Base-by-base conservation (phyloP, 2,888 invertebrate genomes). In the Hyppa rectilinea region DNA sequence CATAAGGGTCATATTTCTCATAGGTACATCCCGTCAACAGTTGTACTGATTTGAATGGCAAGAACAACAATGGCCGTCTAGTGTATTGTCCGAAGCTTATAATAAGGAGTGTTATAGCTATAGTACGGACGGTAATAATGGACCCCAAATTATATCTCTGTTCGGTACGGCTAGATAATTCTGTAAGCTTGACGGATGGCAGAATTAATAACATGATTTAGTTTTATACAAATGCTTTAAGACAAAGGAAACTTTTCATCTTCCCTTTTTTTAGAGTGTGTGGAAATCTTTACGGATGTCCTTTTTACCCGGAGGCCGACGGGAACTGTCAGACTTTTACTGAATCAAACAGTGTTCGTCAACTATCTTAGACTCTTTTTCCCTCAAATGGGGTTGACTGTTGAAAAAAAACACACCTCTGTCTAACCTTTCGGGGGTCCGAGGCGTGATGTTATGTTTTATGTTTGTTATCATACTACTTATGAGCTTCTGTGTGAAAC, bases 31-130 rank as follows among this genome's bases (percentile, higher is more conserved):
- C 43, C 14, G 45, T 64, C 53, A 60, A 60, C 79, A 71, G 61
- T 71, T 73, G 50, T 73, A 67, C 62, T 58, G 43, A 79, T 79
- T 76, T 83, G 73, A 84, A 82, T 82, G 71, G 76, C 55, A 58
- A 40, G 26, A 52, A 26, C 23, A 52, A 82, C 71, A 78, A 80
- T 78, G 52, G 67, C n/a, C 53, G 49, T 56, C 62, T 43, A 29
- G 40, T 53, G 74, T 80, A 79, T 74, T 79, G 77, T 81, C 52
- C 68, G 53, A 45, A 38, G 66, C 40, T 65, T 58, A 63, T 59
- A 64, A 56, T 63, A 47, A 61, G 69, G 40, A 53, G 47, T 40
- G 29, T n/a, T 34, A 38, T 59, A 53, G 49, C 9, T 38, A 29
- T 45, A 56, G 0, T 2, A n/a, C 2, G n/a, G 12, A 20, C 29